Base-by-base conservation (phyloP, 2,113 vertebrate genomes). In the Romanogobio albipinnatus region DNA sequence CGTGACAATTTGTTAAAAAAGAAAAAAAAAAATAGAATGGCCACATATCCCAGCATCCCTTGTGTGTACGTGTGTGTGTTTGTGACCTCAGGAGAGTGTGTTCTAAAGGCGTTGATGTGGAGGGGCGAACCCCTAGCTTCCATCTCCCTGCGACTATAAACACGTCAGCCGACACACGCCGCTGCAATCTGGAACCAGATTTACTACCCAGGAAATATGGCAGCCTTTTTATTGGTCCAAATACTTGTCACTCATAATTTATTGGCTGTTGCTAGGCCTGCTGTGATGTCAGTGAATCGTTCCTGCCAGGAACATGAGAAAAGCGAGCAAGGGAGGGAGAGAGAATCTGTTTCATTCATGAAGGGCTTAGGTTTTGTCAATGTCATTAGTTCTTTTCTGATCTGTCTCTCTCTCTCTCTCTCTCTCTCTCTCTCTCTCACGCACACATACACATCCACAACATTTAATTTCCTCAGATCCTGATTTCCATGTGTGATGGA, bases 141-240 rank as follows among this genome's bases (percentile, higher is more conserved):
- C 95, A 94, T 95, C 93, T 96, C 95, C 93, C 94, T 94, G 94
- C 84, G 11, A 95, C 96, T 96, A 97, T 98, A 98, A 99, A 98
- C 96, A 97, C 97, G 96, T 97, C 97, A 97, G 93, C 95, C 93
- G 89, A 92, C 93, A 93, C 94, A 93, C 95, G 95, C 96, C 95
- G 94, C 93, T 94, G 96, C 96, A 97, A 98, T 97, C 96, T 97
- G 96, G 95, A 97, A 96, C 97, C 96, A 97, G 97, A 98, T 98
- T 97, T 98, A 98, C 96, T 97, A 96, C 96, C 95, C 96, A 98
- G 97, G 96, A 98, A 97, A 98, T 97, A 98, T 95, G 96, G 96
- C 96, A 94, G 94, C 94, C 95, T 96, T 96, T 98, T 97, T 98
- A 97, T 98, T 98, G 97, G 96, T 96, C 96, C 95, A 98, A 97